These are phyloP conservation scores for Sarcophaga variegata DNA, from an alignment of 2,888 invertebrate genomes.

Conservation along the genomic window DNA sequence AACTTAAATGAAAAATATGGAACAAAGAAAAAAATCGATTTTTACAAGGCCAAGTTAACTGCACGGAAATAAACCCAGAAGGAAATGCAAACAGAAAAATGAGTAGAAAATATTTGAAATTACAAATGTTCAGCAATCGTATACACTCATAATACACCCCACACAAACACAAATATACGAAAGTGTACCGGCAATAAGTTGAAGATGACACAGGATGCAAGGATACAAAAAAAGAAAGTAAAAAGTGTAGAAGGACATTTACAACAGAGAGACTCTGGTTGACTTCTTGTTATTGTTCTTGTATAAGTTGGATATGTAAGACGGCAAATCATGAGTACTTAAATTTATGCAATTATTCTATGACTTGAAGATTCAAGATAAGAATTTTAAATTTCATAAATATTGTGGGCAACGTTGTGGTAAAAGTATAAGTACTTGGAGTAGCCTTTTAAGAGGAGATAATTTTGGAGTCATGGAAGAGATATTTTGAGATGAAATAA, in stretches of 20 bases:
- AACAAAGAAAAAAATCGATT: slow-evolving; percentile 17
- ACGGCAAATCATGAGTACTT: slow-evolving; percentile 14
- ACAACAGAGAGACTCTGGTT: not conserved
- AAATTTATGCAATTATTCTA: slow-evolving; percentile 1
- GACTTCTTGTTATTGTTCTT: not conserved
- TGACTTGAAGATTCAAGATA: not conserved
- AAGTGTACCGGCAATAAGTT: no score
- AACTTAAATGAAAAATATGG: not conserved
- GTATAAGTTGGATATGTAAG: not conserved
- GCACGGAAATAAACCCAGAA: slow-evolving; percentile 30
- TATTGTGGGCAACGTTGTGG: no score
- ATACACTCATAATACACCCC: no score
- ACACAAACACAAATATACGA: no score
- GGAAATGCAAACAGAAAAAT: slow-evolving; percentile 36
- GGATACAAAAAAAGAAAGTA: slow-evolving; percentile 8
- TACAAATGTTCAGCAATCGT: slow-evolving; percentile 2
- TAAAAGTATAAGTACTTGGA: no score
- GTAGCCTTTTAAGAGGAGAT: no score
- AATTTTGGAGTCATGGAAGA: no score
- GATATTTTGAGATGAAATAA: no score
- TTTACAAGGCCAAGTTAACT: slow-evolving; percentile 31
- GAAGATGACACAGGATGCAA: slow-evolving; percentile 7
- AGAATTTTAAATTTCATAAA: not conserved
- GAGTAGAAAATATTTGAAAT: slow-evolving; percentile 10
- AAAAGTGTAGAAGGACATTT: not conserved